These are phyloP conservation scores for Ochropleura plecta DNA, from an alignment of 2,888 invertebrate species.

Conservation along the genomic window DNA sequence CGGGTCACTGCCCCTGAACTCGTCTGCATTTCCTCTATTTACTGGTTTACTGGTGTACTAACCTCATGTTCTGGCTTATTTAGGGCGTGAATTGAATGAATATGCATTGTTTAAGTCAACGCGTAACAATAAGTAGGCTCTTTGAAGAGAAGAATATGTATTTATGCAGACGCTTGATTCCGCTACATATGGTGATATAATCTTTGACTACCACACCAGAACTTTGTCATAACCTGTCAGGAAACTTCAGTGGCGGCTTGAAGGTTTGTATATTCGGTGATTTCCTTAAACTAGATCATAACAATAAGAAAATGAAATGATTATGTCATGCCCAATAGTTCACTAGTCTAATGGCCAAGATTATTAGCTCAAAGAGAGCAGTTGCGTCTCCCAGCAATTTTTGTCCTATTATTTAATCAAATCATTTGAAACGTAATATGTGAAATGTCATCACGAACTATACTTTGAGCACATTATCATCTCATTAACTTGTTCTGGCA, in stretches of 20 bases:
- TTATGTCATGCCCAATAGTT: slow-evolving; percentile 14
- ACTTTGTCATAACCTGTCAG: background rate
- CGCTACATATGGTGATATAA: slow-evolving; percentile 3
- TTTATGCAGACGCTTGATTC: slow-evolving; percentile 26
- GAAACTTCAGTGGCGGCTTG: background rate
- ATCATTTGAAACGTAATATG: slow-evolving; percentile 55
- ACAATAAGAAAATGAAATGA: slow-evolving; percentile 19
- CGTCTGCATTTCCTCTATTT: slow-evolving; percentile 82
- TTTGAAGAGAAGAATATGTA: slow-evolving; percentile 43
- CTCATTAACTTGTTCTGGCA: slow-evolving; percentile 74
- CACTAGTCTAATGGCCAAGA: slow-evolving; percentile 33
- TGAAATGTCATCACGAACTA: slow-evolving; percentile 64
- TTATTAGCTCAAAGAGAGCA: slow-evolving; percentile 39
- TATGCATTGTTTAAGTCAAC: slow-evolving; percentile 62
- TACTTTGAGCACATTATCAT: slow-evolving; percentile 73
- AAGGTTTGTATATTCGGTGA: background rate
- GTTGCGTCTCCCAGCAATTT: slow-evolving; percentile 50
- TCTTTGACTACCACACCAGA: background rate
- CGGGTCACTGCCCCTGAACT: slow-evolving; percentile 89
- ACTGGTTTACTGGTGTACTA: slow-evolving; percentile 73
- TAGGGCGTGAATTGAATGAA: slow-evolving; percentile 78
- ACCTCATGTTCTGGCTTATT: slow-evolving; percentile 74
- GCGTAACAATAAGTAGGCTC: slow-evolving; percentile 42
- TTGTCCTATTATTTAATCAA: slow-evolving; percentile 51
- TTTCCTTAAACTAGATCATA: background rate